A percentile compares a stretch with the other conserved stretches of the same genome.
Conservation (phyloP, 2,797 vertebrate genomes). For the Onychomys torridus region DNA sequence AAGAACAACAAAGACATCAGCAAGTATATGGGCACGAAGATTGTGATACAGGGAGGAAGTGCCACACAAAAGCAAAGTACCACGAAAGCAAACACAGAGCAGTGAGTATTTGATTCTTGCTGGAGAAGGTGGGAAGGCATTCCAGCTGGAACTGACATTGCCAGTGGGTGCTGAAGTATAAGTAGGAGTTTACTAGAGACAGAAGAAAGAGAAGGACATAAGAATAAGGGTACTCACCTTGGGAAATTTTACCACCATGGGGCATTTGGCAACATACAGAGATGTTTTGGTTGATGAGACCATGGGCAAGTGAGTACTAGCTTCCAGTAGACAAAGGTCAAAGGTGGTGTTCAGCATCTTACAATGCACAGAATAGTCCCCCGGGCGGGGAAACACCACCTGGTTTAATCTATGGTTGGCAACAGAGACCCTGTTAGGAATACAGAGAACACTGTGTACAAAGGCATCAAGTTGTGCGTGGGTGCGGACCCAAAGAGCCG, state of each 20-base stretch:
- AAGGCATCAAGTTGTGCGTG: neutral
- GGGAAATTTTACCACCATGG: fast-evolving
- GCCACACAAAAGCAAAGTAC: neutral
- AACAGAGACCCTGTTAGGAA: neutral
- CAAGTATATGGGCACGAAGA: neutral
- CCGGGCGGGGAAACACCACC: neutral
- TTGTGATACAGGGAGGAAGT: neutral
- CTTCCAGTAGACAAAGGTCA: neutral
- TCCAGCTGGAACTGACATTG: neutral
- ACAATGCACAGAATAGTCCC: neutral
- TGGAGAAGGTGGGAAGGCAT: neutral
- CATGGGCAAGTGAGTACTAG: neutral
- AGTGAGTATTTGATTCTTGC: neutral
- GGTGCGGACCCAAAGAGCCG: no score
- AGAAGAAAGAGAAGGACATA: neutral
- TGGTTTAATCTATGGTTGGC: no score
- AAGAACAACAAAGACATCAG: neutral
- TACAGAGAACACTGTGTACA: neutral
- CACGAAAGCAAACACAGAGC: neutral
- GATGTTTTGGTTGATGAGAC: neutral
- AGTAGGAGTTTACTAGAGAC: neutral
- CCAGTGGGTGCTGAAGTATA: neutral
- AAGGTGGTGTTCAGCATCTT: neutral
- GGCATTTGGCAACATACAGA: neutral
- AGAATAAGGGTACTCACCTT: neutral